Percentiles rank a stretch among this genome's conserved stretches.
These are phyloP conservation scores for Rhinatrema bivittatum DNA, from an alignment of 2,797 vertebrate genomes.

Conservation along the genomic window DNA sequence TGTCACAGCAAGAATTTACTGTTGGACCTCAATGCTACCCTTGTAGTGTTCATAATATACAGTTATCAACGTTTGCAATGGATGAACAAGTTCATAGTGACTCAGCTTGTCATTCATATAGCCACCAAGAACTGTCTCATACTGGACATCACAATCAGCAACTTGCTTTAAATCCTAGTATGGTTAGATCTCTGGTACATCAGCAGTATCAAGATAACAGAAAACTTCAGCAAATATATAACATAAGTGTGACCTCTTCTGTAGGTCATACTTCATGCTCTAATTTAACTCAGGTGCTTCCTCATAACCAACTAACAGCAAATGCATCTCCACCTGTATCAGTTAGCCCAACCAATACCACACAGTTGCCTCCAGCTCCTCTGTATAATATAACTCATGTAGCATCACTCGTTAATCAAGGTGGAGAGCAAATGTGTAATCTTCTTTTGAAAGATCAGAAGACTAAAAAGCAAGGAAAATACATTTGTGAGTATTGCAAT, in stretches of 20 bases:
- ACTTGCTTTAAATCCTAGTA: constrained; percentile 49
- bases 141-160: constrained; percentile 46
- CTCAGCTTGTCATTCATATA: constrained; percentile 39
- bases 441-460: constrained; percentile 86
- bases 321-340: constrained; percentile 76
- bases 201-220: constrained; percentile 61
- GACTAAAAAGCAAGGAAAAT: constrained; percentile 93
- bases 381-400: constrained; percentile 77
- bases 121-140: constrained; percentile 31
- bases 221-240: constrained; percentile 72
- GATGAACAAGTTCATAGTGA: constrained; percentile 50
- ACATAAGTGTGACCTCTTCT: constrained; percentile 61
- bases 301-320: constrained; percentile 78
- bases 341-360: constrained; percentile 69
- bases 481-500: constrained; percentile 90
- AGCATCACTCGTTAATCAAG: constrained; percentile 74
- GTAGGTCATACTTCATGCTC: constrained; percentile 66
- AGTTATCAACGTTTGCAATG: constrained; percentile 41
- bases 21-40: constrained; percentile 65
- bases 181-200: constrained; percentile 51
- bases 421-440: constrained; percentile 75
- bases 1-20: constrained; percentile 62
- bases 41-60: constrained; percentile 47
- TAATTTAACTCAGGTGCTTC: constrained; percentile 69
- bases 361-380: constrained; percentile 76